Evolutionary conservation across 2,797 vertebrate species (phyloP).

Genomic region (Trichosurus vulpecula): DNA sequence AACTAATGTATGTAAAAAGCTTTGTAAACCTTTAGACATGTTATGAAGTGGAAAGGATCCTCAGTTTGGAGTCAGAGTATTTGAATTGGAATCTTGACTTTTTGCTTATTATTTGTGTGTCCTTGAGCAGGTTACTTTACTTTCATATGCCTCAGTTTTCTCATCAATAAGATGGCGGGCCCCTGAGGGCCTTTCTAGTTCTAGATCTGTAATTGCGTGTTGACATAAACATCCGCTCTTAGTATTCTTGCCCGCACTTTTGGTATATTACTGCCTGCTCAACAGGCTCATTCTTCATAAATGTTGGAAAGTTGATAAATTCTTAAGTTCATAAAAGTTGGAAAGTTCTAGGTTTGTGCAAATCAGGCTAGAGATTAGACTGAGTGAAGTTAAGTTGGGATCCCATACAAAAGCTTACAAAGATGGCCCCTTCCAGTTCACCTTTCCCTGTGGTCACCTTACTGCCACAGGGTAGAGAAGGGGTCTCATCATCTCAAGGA

Average conservation of each 20-base stretch:
- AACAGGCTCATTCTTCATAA: not conserved
- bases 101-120: not conserved
- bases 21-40: not conserved
- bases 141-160: constrained; percentile 2
- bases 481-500: not conserved
- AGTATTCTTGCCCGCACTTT: not conserved
- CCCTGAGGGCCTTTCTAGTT: not conserved
- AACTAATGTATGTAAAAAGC: not conserved
- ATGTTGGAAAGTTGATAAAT: not conserved
- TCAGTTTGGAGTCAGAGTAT: not conserved
- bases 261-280: not conserved
- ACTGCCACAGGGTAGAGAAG: not conserved
- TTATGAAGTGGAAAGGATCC: not conserved
- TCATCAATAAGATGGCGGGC: constrained; percentile 13
- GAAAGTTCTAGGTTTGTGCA: not conserved
- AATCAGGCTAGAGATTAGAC: not conserved
- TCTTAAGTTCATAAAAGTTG: not conserved
- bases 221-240: not conserved
- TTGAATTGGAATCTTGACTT: not conserved
- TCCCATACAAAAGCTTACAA: not conserved
- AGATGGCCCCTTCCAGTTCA: not conserved
- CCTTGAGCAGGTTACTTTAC: not conserved
- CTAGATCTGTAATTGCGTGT: not conserved
- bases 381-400: not conserved
- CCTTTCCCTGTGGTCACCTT: not conserved